Evolutionary conservation across 2,113 vertebrate genomes (phyloP).

Genomic region (Corapipo altera): DNA sequence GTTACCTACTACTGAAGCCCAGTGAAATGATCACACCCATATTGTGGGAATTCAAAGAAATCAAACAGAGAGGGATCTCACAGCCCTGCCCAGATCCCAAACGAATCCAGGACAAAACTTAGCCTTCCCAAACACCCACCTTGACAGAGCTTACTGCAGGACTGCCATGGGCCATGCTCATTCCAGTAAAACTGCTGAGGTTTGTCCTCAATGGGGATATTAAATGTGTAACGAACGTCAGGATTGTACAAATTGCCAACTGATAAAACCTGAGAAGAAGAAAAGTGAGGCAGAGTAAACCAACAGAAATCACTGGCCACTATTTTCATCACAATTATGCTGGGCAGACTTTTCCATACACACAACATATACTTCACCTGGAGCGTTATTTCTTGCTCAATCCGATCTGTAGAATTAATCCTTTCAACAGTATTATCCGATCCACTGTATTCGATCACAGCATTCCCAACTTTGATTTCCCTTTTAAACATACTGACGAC

Average conservation of each 20-base stretch:
- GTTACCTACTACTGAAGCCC: neutral
- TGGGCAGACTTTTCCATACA: neutral
- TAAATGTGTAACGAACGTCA: slow-evolving; percentile 94
- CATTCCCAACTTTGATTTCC: slow-evolving; percentile 93
- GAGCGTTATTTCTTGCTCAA: slow-evolving; percentile 91
- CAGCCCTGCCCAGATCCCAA: neutral
- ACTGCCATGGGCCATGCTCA: slow-evolving; percentile 91
- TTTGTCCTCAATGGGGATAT: slow-evolving; percentile 94
- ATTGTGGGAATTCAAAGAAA: neutral
- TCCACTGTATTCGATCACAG: slow-evolving; percentile 95
- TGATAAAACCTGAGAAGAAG: slow-evolving; percentile 85
- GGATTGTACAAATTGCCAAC: slow-evolving; percentile 95
- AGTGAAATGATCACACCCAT: neutral
- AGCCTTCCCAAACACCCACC: slow-evolving; percentile 71
- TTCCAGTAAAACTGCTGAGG: slow-evolving; percentile 96
- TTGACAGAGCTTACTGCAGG: slow-evolving; percentile 94
- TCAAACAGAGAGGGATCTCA: neutral
- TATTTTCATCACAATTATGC: neutral
- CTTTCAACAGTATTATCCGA: slow-evolving; percentile 91
- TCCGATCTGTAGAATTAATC: slow-evolving; percentile 94
- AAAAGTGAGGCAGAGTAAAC: neutral
- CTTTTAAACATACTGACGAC: slow-evolving; percentile 99
- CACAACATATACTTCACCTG: slow-evolving; percentile 80
- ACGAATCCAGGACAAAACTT: neutral
- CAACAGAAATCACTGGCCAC: neutral